Conservation (phyloP, 1,140 invertebrate species). For the Pseudomyrmex gracilis region DNA sequence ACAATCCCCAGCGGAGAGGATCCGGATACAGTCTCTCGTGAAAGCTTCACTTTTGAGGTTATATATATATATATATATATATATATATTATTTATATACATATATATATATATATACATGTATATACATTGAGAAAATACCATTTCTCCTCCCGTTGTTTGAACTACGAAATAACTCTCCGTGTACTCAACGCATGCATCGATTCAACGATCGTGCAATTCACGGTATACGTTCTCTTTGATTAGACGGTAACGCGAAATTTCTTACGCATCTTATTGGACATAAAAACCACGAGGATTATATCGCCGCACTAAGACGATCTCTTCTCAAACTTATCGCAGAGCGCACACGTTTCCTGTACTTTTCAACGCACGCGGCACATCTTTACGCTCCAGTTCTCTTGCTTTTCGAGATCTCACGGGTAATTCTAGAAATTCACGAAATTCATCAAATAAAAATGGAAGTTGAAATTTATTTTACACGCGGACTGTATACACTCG, state of each 20-base stretch:
- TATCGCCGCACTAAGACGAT: conserved; percentile 23
- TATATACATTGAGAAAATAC: not conserved
- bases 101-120: too few relatives aligned
- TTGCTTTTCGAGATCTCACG: conserved; percentile 8
- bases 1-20: not conserved
- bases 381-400: conserved; percentile 64
- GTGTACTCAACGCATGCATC: conserved; percentile 30
- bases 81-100: too few relatives aligned
- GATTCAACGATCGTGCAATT: conserved; percentile 43
- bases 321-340: conserved; percentile 43
- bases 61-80: not conserved
- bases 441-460: not conserved
- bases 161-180: conserved; percentile 39
- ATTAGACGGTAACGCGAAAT: conserved; percentile 40
- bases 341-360: conserved; percentile 12
- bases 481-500: conserved; percentile 28
- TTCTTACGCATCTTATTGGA: conserved; percentile 14
- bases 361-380: conserved; percentile 14
- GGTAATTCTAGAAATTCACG: conserved; percentile 18
- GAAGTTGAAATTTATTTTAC: conserved; percentile 56
- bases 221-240: conserved; percentile 44
- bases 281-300: conserved; percentile 55
- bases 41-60: not conserved
- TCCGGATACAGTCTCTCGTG: not conserved
- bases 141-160: conserved; percentile 21